A percentile compares a stretch with the other conserved stretches of the same genome.
Evolutionary conservation across 1,140 invertebrate species (phyloP).

Genomic region (Conopomorpha cramerella): DNA sequence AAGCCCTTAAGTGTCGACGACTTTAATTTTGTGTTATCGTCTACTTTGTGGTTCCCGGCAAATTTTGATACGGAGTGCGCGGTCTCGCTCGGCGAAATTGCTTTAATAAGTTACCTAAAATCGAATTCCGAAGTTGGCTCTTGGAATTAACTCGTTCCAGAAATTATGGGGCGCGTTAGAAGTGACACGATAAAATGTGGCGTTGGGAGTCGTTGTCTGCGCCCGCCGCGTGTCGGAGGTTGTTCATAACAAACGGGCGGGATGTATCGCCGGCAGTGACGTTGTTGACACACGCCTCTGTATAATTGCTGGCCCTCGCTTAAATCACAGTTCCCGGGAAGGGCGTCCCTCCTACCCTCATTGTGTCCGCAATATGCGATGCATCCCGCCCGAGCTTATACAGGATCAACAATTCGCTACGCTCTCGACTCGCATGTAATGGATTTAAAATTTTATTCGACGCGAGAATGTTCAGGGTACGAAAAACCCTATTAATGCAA

Average conservation of each 20-base stretch:
- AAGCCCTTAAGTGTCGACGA: constrained; percentile 54
- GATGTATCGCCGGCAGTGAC: no score
- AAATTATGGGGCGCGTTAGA: no score
- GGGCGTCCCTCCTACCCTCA: constrained; percentile 2
- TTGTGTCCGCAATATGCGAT: constrained; percentile 31
- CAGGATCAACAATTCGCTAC: constrained; percentile 50
- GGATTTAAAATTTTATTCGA: constrained; percentile 37
- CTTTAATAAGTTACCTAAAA: constrained; percentile 48
- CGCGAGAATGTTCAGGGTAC: no score
- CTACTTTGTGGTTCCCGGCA: constrained; percentile 50
- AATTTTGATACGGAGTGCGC: constrained; percentile 50
- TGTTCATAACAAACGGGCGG: no score
- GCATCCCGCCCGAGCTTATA: constrained; percentile 29
- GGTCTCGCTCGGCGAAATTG: constrained; percentile 39
- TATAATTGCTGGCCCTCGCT: no score
- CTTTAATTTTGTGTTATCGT: constrained; percentile 60
- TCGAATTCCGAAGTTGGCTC: no score
- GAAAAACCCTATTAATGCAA: no score
- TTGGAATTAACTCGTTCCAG: constrained; percentile 26
- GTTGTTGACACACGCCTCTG: no score
- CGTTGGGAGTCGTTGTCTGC: no score
- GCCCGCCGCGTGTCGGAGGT: no score
- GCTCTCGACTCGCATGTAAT: constrained; percentile 27
- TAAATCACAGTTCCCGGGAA: constrained; percentile 11
- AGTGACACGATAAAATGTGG: no score